Conservation (phyloP, 2,797 vertebrate species). For the Hemibagrus guttatus region DNA sequence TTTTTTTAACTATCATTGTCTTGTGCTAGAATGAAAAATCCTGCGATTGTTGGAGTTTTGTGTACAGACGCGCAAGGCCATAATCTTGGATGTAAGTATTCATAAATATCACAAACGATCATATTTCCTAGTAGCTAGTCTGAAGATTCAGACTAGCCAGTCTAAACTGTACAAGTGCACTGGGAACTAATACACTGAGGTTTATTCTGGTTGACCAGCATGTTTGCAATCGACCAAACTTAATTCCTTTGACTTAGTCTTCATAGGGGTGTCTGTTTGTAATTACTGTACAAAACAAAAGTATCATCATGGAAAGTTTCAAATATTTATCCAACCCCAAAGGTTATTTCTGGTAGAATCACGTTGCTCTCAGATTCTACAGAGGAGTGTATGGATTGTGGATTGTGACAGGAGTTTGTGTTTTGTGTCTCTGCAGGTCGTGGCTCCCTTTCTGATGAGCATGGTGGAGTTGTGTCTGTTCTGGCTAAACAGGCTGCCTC, state of each 20-base stretch:
- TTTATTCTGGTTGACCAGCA: not conserved
- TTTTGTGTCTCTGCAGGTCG: constrained; percentile 73
- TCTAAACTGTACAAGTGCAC: not conserved
- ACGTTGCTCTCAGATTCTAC: not conserved
- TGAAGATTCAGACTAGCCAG: not conserved
- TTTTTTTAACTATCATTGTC: not conserved
- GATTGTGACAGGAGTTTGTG: not conserved
- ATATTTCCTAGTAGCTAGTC: not conserved
- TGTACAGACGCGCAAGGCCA: constrained; percentile 94
- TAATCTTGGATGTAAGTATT: constrained; percentile 90
- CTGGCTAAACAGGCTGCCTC: constrained; percentile 89
- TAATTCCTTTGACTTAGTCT: not conserved
- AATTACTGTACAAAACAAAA: not conserved
- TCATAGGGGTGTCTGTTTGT: not conserved
- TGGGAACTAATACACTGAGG: not conserved
- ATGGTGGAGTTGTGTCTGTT: constrained; percentile 91
- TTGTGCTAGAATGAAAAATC: constrained; percentile 88
- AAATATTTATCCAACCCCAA: not conserved
- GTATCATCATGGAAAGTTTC: not conserved
- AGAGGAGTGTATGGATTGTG: not conserved
- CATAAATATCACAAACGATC: not conserved
- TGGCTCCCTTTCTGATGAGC: constrained; percentile 92
- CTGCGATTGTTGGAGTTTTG: constrained; percentile 89
- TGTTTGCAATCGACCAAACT: not conserved
- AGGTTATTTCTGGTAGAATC: not conserved